These are phyloP conservation scores for Erythrolamprus reginae DNA, from an alignment of 2,113 vertebrate genomes.

Conservation along the genomic window DNA sequence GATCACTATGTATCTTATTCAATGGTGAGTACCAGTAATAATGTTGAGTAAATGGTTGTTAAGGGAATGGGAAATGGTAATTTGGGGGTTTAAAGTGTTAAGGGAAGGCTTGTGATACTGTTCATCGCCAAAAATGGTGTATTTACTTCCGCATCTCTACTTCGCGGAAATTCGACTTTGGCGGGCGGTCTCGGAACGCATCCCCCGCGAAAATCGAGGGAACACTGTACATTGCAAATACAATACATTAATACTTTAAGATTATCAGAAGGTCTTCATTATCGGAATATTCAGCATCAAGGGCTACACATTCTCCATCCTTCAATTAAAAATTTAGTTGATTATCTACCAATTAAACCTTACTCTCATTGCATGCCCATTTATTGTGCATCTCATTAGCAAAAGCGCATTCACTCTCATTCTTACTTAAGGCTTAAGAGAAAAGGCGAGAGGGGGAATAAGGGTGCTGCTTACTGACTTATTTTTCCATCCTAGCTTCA, in stretches of 20 bases:
- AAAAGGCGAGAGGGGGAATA: neutral
- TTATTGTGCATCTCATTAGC: neutral
- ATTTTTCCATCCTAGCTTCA: neutral
- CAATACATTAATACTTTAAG: neutral
- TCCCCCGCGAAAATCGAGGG: too few species aligned
- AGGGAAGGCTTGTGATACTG: too few species aligned
- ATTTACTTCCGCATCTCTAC: too few species aligned
- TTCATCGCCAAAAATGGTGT: too few species aligned
- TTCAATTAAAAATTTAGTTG: neutral
- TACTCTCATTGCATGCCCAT: neutral
- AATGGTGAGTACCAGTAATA: too few species aligned
- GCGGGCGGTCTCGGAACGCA: too few species aligned
- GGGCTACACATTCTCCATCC: neutral
- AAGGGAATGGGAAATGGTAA: too few species aligned
- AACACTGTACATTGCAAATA: neutral
- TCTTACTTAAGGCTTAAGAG: neutral
- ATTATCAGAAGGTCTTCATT: too few species aligned
- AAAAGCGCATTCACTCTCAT: neutral
- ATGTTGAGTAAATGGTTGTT: too few species aligned
- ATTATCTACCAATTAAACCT: neutral
- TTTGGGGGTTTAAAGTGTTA: too few species aligned
- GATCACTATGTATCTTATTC: too few species aligned
- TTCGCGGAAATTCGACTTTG: too few species aligned
- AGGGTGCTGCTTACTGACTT: fast-evolving
- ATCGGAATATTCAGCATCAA: neutral